These are phyloP conservation scores for Vulpes lagopus DNA, from an alignment of 2,113 vertebrate species.

Conservation along the genomic window DNA sequence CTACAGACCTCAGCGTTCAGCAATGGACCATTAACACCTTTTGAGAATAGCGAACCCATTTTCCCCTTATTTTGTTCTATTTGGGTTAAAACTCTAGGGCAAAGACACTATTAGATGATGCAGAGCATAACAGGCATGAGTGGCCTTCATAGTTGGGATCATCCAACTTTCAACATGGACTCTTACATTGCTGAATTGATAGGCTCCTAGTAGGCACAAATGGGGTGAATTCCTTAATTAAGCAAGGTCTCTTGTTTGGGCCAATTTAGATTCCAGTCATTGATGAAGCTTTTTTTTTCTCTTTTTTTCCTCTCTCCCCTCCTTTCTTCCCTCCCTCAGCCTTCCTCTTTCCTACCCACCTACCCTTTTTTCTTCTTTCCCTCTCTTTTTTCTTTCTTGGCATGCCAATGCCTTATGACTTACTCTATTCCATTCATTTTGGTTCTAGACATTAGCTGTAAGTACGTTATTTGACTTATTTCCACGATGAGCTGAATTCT, in stretches of 20 bases:
- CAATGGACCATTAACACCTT: neutral
- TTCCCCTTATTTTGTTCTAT: neutral
- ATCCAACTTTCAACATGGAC: no score
- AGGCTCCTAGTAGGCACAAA: neutral
- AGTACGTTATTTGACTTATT: neutral
- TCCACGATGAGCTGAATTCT: neutral
- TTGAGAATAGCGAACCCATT: accelerated
- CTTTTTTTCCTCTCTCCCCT: neutral
- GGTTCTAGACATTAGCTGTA: neutral
- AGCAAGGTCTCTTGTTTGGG: neutral
- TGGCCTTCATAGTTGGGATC: neutral
- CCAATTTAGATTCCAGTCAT: neutral
- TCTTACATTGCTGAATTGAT: neutral
- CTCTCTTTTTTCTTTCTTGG: neutral
- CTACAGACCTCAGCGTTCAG: neutral
- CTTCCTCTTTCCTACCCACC: no score
- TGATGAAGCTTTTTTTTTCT: neutral
- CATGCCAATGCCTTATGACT: neutral
- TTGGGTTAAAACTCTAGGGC: no score
- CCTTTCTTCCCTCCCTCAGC: no score
- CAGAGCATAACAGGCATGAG: neutral
- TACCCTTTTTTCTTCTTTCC: no score
- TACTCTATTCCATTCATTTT: neutral
- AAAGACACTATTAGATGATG: neutral
- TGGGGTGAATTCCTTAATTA: neutral